phyloP scores from a whole-genome alignment of 2,797 vertebrate genomes.

The Gouania willdenowi region DNA sequence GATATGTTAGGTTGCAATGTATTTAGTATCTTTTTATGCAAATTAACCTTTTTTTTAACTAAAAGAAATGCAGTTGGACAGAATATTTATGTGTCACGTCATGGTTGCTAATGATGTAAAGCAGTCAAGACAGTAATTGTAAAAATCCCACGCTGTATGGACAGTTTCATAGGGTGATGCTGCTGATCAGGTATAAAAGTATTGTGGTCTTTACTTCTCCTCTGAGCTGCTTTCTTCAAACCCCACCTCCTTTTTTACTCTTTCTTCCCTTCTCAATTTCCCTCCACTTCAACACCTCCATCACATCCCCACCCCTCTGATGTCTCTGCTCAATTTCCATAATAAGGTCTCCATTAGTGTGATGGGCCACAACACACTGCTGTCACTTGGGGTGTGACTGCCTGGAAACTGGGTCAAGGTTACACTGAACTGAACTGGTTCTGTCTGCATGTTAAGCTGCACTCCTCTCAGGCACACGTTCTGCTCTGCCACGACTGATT shows the following conservation, averaged over 20 bases:
- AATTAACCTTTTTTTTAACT: too few species aligned
- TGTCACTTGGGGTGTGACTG: conserved; percentile 27
- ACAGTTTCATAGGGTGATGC: too few species aligned
- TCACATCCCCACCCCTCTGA: conserved; percentile 1
- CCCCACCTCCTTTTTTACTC: conserved; percentile 5
- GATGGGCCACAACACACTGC: conserved; percentile 2
- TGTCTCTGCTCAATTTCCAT: conserved; percentile 27
- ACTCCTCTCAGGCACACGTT: conserved; percentile 31
- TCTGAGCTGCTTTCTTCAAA: conserved; percentile 6
- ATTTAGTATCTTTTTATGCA: too few species aligned
- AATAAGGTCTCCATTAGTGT: conserved; percentile 49
- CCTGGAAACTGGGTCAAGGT: conserved; percentile 75
- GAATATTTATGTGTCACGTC: too few species aligned
- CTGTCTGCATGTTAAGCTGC: conserved; percentile 32
- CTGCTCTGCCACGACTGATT: conserved; percentile 19
- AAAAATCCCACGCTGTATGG: too few species aligned
- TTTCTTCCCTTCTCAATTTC: conserved; percentile 15
- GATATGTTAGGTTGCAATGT: too few species aligned
- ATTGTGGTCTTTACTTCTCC: too few species aligned
- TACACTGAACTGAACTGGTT: conserved; percentile 40
- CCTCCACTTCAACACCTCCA: conserved; percentile 27
- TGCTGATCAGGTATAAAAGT: too few species aligned
- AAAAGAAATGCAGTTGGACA: too few species aligned
- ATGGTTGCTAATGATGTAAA: too few species aligned
- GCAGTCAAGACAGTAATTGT: too few species aligned